These are phyloP conservation scores for Lophotis ruficrista DNA, from an alignment of 2,113 vertebrate species.

Conservation along the genomic window DNA sequence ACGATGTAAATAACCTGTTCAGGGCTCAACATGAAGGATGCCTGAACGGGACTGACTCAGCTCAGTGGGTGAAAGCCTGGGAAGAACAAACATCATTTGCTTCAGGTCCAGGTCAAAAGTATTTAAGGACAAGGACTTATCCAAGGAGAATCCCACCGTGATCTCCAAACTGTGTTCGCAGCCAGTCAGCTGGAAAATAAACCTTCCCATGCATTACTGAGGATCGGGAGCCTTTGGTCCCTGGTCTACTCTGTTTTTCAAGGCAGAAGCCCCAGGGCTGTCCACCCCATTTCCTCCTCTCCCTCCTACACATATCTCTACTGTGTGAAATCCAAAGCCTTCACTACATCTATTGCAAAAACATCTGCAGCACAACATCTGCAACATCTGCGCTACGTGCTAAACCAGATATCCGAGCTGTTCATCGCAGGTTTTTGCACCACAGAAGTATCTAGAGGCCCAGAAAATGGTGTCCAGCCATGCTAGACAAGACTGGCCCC, in stretches of 20 bases:
- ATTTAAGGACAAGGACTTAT: slow-evolving; percentile 13
- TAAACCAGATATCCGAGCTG: not conserved
- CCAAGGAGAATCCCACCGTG: not conserved
- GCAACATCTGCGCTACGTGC: not conserved
- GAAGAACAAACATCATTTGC: not conserved
- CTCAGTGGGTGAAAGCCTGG: not conserved
- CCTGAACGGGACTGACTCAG: not conserved
- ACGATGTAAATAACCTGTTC: not conserved
- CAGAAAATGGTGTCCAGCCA: not conserved
- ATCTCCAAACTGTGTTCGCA: not conserved
- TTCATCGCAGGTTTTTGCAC: not conserved
- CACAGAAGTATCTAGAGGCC: not conserved
- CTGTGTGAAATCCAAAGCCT: not conserved
- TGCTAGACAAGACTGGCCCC: not conserved
- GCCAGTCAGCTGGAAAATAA: not conserved
- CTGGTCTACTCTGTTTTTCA: not conserved
- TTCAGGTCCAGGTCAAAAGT: slow-evolving; percentile 1
- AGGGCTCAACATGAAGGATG: not conserved
- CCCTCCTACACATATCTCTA: not conserved
- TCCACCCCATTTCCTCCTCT: not conserved
- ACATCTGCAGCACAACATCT: not conserved
- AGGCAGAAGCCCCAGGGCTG: not conserved
- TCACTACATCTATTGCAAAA: not conserved
- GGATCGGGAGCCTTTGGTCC: not conserved
- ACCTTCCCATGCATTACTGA: not conserved